These are phyloP conservation scores for Peromyscus leucopus DNA, from an alignment of 2,113 vertebrate genomes.

Conservation along the genomic window DNA sequence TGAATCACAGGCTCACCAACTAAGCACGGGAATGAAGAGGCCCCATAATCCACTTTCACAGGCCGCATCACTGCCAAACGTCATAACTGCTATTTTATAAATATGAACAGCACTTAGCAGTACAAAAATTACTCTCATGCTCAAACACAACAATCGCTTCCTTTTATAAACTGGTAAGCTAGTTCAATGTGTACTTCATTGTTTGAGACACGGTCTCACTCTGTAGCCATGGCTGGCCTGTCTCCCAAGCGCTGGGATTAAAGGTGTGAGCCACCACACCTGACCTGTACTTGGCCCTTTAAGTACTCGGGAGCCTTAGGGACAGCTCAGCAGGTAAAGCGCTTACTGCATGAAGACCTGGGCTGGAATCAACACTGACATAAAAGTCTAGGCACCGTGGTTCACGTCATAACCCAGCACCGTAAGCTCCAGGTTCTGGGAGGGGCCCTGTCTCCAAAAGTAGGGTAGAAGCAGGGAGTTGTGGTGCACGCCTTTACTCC, in stretches of 20 bases:
- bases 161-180: neutral
- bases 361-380: neutral
- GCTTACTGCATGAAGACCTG: neutral
- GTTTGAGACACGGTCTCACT: neutral
- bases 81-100: slow-evolving; percentile 4
- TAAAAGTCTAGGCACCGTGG: neutral
- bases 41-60: neutral
- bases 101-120: neutral
- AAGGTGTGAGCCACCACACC: neutral
- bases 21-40: neutral
- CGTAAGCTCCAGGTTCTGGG: neutral
- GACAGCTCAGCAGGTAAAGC: neutral
- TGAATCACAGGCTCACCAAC: neutral
- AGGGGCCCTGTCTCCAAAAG: neutral
- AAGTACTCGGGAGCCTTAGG: neutral
- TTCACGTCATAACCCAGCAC: neutral
- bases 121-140: neutral
- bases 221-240: neutral
- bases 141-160: neutral
- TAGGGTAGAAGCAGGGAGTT: neutral
- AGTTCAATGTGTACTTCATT: neutral
- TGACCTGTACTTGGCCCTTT: neutral
- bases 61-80: neutral
- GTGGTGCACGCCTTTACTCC: neutral
- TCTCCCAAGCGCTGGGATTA: neutral